Percentiles rank a stretch among this genome's conserved stretches.
Evolutionary conservation across 2,888 invertebrate species (phyloP).

Genomic region (Xestia xanthographa): DNA sequence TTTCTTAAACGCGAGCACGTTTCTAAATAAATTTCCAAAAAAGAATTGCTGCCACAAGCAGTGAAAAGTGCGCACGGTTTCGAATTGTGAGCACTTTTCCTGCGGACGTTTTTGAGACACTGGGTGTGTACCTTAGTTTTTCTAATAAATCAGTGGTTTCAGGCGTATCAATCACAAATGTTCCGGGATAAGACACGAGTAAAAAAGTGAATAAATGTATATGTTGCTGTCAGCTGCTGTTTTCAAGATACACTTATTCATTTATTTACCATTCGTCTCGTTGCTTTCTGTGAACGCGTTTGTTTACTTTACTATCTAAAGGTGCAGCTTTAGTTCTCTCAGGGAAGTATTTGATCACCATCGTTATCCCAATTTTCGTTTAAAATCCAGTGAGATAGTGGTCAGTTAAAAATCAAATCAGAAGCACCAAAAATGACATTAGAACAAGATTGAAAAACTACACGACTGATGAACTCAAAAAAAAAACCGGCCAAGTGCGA

Average conservation of each 20-base stretch:
- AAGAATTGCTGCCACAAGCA: not conserved
- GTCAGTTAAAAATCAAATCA: not conserved
- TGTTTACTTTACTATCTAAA: not conserved
- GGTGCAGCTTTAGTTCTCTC: not conserved
- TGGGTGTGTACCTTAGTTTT: no score
- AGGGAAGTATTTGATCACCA: not conserved
- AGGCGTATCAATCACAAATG: not conserved
- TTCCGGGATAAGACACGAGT: not conserved
- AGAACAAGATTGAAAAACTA: not conserved
- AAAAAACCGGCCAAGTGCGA: no score
- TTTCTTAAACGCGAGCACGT: no score
- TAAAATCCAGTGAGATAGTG: not conserved
- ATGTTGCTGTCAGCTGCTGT: not conserved
- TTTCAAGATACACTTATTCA: not conserved
- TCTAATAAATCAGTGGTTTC: no score
- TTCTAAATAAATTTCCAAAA: no score
- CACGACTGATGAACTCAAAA: conserved; percentile 16
- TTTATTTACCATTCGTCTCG: not conserved
- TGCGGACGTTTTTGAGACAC: no score
- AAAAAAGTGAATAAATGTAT: not conserved
- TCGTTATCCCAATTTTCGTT: not conserved
- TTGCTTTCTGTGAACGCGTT: not conserved
- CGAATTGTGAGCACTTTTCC: no score
- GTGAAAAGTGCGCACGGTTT: not conserved
- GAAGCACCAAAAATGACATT: not conserved